phyloP scores from a whole-genome alignment of 2,888 invertebrate genomes.

The Notodonta dromedarius region DNA sequence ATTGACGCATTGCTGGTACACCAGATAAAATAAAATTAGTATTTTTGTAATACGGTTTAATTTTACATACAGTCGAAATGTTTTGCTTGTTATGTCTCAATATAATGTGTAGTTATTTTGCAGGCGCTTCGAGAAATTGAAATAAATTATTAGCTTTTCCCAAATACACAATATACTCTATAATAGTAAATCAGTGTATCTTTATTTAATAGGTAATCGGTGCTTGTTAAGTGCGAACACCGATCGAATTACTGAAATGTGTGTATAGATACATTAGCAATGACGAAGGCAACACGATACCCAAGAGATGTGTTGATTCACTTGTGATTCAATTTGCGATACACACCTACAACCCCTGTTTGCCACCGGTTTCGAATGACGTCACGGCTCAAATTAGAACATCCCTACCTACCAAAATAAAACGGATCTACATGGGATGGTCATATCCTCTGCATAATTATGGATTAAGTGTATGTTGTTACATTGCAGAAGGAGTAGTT shows the following conservation, averaged over 20 bases:
- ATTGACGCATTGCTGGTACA: neutral
- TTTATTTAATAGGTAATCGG: neutral
- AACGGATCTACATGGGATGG: no score
- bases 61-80: neutral
- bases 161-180: neutral
- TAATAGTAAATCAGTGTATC: neutral
- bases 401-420: conserved; percentile 15
- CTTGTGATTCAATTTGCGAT: conserved; percentile 48
- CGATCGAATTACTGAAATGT: conserved; percentile 2
- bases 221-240: neutral
- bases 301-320: conserved; percentile 39
- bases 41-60: neutral
- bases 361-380: conserved; percentile 17
- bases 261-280: conserved; percentile 9
- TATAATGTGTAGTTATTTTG: no score
- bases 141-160: no score
- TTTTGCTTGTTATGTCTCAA: no score
- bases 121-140: no score
- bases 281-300: conserved; percentile 17
- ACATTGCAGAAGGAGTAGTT: no score
- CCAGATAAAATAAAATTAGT: neutral
- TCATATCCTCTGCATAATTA: no score
- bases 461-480: no score
- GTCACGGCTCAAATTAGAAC: conserved; percentile 34
- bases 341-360: conserved; percentile 35